These are phyloP conservation scores for Conger conger DNA, from an alignment of 2,113 vertebrate species.

Conservation along the genomic window DNA sequence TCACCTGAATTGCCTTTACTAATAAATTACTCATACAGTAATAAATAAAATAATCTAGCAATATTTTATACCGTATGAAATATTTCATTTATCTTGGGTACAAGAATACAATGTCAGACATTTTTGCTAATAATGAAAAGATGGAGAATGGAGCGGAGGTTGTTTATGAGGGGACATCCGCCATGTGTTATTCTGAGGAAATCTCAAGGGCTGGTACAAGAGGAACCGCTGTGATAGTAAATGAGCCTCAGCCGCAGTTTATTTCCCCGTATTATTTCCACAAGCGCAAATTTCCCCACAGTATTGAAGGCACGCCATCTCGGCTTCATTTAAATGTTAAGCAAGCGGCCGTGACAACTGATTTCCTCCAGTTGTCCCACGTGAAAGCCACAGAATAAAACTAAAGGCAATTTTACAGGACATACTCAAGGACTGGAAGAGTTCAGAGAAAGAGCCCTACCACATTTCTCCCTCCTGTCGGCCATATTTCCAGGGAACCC, in stretches of 20 bases:
- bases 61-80: too few species aligned
- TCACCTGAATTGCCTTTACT: background rate
- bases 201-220: background rate
- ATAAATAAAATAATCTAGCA: too few species aligned
- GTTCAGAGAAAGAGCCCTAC: background rate
- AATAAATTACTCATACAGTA: background rate
- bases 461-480: background rate
- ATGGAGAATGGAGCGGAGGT: background rate
- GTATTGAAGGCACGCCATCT: background rate
- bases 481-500: background rate
- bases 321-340: slow-evolving; percentile 4
- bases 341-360: background rate
- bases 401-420: background rate
- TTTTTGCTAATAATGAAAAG: background rate
- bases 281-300: background rate
- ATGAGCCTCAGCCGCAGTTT: background rate
- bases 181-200: background rate
- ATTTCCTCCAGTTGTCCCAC: background rate
- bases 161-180: background rate
- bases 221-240: background rate
- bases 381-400: background rate
- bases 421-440: background rate
- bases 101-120: too few species aligned
- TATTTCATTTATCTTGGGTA: too few species aligned
- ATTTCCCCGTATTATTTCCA: background rate